Evolutionary conservation across 1,140 invertebrate genomes (phyloP), one percentile per base, ranked within the genome.

Genomic region (Drosophila setifemur): DNA sequence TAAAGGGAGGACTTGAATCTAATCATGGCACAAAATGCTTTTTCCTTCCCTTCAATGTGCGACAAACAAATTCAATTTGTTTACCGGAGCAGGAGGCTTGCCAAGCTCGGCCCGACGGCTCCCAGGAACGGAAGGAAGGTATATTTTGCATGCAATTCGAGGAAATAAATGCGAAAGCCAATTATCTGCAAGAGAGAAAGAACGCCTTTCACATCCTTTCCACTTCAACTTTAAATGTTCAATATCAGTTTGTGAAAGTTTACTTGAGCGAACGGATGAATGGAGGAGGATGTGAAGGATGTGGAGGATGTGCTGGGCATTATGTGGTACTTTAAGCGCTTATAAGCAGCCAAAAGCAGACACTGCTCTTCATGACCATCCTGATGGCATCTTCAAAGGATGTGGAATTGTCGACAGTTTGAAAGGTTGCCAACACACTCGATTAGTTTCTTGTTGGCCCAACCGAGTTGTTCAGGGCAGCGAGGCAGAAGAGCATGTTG

Each of bases 51-150:
- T n/a, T n/a, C 72, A 53, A 64, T 70, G 76, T 81, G 57, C 76
- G 76, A 66, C 70, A 79, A 79, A 66, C 70, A 79, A 79, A 81
- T 81, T 81, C 12, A 82, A 82, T 81, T 82, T 76, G 72, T 68
- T 58, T 39, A 35, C 49, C 69, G 25, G 53, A 43, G 55, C 21
- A 16, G 21, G 19, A 29, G 33, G 49, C 33, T 52, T 64, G 40
- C 55, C 55, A 64, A 64, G 42, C 48, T 64, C n/a, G 16, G 4
- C 35, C 28, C n/a, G n/a, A n/a, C n/a, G n/a, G n/a, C n/a, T 31
- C 12, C 19, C 33, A 11, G n/a, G n/a, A 28, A 31, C 39, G 40
- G 63, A 68, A 39, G 48, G 49, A 35, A 12, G 28, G 35, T 25
- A 75, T 39, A 69, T 47, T 70, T 69, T 70, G 67, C 64, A 58